A percentile compares a stretch with the other conserved stretches of the same genome.
Conservation (phyloP, 1,140 invertebrate species). For the Aphidius gifuensis region DNA sequence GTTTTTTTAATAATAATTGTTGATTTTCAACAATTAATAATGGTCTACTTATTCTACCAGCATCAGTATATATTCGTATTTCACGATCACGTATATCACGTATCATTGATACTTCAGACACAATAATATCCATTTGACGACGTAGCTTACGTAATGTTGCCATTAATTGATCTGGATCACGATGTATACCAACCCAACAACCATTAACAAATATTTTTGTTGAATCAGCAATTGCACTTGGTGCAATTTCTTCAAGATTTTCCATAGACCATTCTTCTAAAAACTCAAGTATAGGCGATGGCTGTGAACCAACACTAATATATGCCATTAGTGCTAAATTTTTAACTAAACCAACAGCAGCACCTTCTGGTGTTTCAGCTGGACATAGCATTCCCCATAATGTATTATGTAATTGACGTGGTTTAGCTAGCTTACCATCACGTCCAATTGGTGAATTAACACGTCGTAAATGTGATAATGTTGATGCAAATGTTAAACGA, state of each 20-base stretch:
- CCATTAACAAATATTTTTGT: slow-evolving; percentile 99
- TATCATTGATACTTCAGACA: slow-evolving; percentile 99
- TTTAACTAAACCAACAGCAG: slow-evolving; percentile 90
- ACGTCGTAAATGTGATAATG: slow-evolving; percentile 92
- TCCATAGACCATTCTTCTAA: slow-evolving; percentile 99
- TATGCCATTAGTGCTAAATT: slow-evolving; percentile 99
- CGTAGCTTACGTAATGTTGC: slow-evolving; percentile 90
- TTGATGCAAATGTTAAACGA: slow-evolving; percentile 95
- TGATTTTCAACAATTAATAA: slow-evolving; percentile 96
- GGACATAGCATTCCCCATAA: slow-evolving; percentile 99
- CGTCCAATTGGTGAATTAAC: slow-evolving; percentile 98
- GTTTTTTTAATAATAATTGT: slow-evolving; percentile 85
- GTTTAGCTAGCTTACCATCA: slow-evolving; percentile 97
- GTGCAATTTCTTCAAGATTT: slow-evolving; percentile 96
- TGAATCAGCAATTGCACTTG: slow-evolving; percentile 91
- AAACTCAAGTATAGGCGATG: slow-evolving; percentile 97
- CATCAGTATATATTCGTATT: slow-evolving; percentile 98
- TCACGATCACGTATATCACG: slow-evolving; percentile 96
- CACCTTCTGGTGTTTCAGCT: slow-evolving; percentile 97
- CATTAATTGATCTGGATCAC: slow-evolving; percentile 98
- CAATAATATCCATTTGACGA: slow-evolving; percentile 99
- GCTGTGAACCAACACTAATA: slow-evolving; percentile 97
- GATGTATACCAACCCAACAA: slow-evolving; percentile 97
- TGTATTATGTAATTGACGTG: slow-evolving; percentile 96
- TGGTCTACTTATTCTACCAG: slow-evolving; percentile 95